These are phyloP conservation scores for Sinocyclocheilus anophthalmus DNA, from an alignment of 2,113 vertebrate genomes.

Conservation along the genomic window DNA sequence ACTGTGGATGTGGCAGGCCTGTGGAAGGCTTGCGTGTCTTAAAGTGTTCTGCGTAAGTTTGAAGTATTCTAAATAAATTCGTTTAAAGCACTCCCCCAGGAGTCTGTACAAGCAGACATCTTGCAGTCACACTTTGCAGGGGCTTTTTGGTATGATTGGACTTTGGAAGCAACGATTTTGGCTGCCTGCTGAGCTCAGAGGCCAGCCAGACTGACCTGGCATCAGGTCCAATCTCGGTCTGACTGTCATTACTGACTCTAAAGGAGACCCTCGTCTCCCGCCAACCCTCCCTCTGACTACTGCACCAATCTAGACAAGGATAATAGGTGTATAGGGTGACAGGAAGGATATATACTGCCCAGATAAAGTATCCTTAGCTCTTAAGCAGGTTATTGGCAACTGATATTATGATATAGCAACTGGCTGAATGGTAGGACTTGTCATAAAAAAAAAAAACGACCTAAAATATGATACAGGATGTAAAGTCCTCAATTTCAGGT, in stretches of 20 bases:
- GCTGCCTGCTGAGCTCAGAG: constrained; percentile 17
- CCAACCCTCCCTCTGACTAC: background rate
- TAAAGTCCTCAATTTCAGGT: constrained; percentile 9
- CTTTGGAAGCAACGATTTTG: constrained; percentile 12
- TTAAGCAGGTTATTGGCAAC: background rate
- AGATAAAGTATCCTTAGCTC: constrained; percentile 4
- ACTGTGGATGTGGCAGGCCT: constrained; percentile 1
- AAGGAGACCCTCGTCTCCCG: constrained; percentile 5
- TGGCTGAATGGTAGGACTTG: background rate
- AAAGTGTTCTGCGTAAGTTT: constrained; percentile 7
- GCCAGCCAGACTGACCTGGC: constrained; percentile 36
- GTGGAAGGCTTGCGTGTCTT: background rate
- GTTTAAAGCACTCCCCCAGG: background rate
- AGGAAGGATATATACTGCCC: constrained; percentile 5
- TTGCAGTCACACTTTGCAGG: background rate
- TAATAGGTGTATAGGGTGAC: constrained; percentile 24
- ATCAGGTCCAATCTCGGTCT: constrained; percentile 36
- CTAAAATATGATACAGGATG: background rate
- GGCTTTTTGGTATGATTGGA: constrained; percentile 17
- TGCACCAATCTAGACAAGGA: background rate
- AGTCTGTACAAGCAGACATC: background rate
- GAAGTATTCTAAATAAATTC: constrained; percentile 30
- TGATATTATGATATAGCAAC: background rate
- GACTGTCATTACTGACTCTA: constrained; percentile 38
- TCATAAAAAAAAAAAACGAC: background rate